Evolutionary conservation across 2,888 invertebrate genomes (phyloP), one percentile per base, ranked within the genome.

Genomic region (Hanleya hanleyi): DNA sequence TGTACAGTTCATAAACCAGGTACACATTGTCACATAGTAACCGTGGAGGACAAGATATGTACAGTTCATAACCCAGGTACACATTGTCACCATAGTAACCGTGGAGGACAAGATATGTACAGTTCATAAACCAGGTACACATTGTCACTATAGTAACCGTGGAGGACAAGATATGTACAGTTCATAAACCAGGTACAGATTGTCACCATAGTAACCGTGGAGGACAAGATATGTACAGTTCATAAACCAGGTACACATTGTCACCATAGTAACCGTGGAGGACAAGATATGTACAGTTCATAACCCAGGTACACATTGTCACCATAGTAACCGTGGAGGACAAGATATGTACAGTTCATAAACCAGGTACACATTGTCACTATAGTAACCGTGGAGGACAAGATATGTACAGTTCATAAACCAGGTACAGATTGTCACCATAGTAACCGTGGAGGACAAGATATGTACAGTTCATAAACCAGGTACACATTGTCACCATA

Each of bases 1-100:
- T 87, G 86, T 77, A 77, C 81, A 49, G 78, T 87, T 9, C 91
- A 95, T 83, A 96, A 96, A 90, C 94, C 95, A 87, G 96, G 95
- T 88, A 69, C 7, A 15, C 12, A 9, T 32, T 32, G 22, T 91
- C 95, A 83, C 96, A 96, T 95, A 87, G 95, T 95, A 88, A 68
- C n/a, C n/a, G n/a, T n/a, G n/a, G n/a, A n/a, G n/a, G n/a, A n/a
- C n/a, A n/a, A n/a, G n/a, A 9, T 41, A 9, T 41, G 41, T 41
- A 9, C 41, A 41, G 41, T 41, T 9, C 41, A 12, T 18, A 41
- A 41, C 9, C 41, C 41, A 41, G 41, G 41, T 41, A 41, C 9
- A 41, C 9, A 41, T 18, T 41, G 66, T 91, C 79, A 94, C 94
- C 71, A 91, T 96, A 57, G 94, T 94, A 62, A 93, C 88, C 12